Percentiles rank a stretch among this genome's conserved stretches.
Conservation (phyloP, 2,113 vertebrate genomes). For the Percina caprodes region DNA sequence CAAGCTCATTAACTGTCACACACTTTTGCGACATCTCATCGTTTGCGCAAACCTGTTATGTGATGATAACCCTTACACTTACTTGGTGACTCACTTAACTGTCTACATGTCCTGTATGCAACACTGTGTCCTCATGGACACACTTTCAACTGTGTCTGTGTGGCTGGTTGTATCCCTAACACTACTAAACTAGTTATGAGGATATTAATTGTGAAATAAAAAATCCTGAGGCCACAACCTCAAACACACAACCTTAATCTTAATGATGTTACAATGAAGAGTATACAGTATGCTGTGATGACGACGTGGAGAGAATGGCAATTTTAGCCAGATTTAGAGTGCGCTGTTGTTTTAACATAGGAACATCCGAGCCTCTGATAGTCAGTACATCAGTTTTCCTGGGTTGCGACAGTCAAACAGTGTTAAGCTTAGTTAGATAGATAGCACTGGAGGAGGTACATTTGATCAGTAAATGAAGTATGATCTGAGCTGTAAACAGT, state of each 20-base stretch:
- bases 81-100: slow-evolving; percentile 26
- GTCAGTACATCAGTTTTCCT: no score
- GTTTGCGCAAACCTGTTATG: background rate
- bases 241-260: background rate
- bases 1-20: background rate
- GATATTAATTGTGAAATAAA: background rate
- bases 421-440: no score
- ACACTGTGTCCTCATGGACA: background rate
- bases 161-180: background rate
- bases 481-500: no score
- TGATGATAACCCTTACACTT: slow-evolving; percentile 3
- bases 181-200: background rate
- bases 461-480: background rate
- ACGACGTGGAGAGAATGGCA: background rate
- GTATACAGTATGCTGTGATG: background rate
- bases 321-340: no score
- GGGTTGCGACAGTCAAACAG: no score
- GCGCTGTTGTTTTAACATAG: no score
- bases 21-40: background rate
- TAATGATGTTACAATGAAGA: background rate
- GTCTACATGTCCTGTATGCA: background rate
- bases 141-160: background rate
- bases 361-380: no score
- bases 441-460: background rate
- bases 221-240: no score